These are phyloP conservation scores for Lutraria lutraria DNA, from an alignment of 2,888 invertebrate genomes.

Conservation along the genomic window DNA sequence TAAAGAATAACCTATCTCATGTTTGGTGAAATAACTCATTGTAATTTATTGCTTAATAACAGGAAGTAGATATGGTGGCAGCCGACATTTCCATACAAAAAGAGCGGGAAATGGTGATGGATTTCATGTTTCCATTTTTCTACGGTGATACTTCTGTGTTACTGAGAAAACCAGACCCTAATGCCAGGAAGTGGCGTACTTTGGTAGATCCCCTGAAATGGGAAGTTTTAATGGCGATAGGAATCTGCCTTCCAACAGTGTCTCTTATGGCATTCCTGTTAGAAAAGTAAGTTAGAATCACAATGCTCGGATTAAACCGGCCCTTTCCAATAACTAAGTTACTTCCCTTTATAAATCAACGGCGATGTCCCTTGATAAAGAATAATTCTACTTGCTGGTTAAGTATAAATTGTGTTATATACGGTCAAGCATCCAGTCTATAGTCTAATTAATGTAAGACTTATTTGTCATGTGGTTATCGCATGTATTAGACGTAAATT, in stretches of 20 bases:
- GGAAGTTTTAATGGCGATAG: slow-evolving; percentile 63
- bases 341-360: too few relatives aligned
- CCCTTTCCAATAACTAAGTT: too few relatives aligned
- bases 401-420: too few relatives aligned
- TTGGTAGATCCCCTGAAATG: slow-evolving; percentile 72
- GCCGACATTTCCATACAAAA: slow-evolving; percentile 95
- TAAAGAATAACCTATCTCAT: too few relatives aligned
- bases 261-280: slow-evolving; percentile 71
- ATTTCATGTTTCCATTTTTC: slow-evolving; percentile 93
- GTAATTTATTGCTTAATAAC: slow-evolving; percentile 34
- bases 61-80: slow-evolving; percentile 94
- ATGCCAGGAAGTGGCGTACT: slow-evolving; percentile 69
- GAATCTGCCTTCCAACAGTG: slow-evolving; percentile 63
- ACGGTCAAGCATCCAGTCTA: too few relatives aligned
- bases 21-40: too few relatives aligned
- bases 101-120: slow-evolving; percentile 95
- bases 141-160: slow-evolving; percentile 73
- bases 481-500: too few relatives aligned
- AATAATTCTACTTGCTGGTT: too few relatives aligned
- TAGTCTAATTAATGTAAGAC: too few relatives aligned
- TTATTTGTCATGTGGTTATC: too few relatives aligned
- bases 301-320: too few relatives aligned
- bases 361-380: too few relatives aligned
- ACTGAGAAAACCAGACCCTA: slow-evolving; percentile 74
- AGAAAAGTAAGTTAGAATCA: slow-evolving; percentile 62